Conservation (phyloP, 2,888 invertebrate genomes). For the Nymphalis c-album region DNA sequence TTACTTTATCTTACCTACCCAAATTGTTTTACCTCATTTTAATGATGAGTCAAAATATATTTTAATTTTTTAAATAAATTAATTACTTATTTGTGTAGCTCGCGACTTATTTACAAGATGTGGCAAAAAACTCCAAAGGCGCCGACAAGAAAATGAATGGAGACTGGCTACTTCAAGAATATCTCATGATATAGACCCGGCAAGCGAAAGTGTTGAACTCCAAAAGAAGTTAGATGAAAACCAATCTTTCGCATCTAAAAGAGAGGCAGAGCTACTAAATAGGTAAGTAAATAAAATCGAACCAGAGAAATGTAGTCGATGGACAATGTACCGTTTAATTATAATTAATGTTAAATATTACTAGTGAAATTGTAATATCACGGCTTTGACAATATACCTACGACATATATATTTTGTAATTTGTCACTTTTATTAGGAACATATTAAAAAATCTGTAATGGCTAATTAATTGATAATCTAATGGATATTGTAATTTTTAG, state of each 20-base stretch:
- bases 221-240: conserved; percentile 82
- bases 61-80: not conserved
- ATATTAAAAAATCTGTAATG: too few species aligned
- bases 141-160: conserved; percentile 85
- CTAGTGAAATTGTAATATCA: too few species aligned
- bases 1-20: not conserved
- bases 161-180: conserved; percentile 80
- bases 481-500: conserved; percentile 48
- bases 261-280: conserved; percentile 78
- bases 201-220: conserved; percentile 76
- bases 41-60: too few species aligned
- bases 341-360: too few species aligned
- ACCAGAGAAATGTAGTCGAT: not conserved
- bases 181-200: conserved; percentile 81
- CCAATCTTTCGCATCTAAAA: conserved; percentile 71
- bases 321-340: too few species aligned
- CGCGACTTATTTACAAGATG: conserved; percentile 84
- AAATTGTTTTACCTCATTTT: too few species aligned
- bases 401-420: too few species aligned
- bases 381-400: too few species aligned
- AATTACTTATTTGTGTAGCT: conserved; percentile 62
- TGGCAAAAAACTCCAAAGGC: conserved; percentile 83
- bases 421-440: too few species aligned
- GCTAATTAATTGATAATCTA: not conserved
- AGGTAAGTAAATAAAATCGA: conserved; percentile 64